These are phyloP conservation scores for Volucella zonaria DNA, from an alignment of 2,888 invertebrate species.

Conservation along the genomic window DNA sequence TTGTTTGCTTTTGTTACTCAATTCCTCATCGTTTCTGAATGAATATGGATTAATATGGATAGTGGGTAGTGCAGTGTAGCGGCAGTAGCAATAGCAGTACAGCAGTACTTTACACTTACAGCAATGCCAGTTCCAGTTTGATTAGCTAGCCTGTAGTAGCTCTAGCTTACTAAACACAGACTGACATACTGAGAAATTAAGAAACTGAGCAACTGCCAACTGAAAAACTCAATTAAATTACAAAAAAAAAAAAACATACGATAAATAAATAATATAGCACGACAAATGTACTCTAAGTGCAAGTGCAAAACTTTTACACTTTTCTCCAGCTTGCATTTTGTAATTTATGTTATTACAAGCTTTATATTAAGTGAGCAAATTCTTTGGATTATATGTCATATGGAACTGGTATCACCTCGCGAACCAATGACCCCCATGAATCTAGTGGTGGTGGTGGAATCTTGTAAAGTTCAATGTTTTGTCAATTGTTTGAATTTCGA, in stretches of 20 bases:
- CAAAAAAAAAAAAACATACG: conserved; percentile 1
- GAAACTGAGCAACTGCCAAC: background rate
- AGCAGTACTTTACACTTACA: too few relatives aligned
- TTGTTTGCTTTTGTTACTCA: conserved; percentile 63
- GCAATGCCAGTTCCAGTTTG: background rate
- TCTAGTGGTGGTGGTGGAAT: background rate
- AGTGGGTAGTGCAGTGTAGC: too few relatives aligned
- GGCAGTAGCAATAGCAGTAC: too few relatives aligned
- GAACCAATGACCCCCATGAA: background rate
- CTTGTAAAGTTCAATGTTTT: conserved; percentile 29
- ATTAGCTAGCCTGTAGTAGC: conserved; percentile 31
- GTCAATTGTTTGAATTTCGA: conserved; percentile 22
- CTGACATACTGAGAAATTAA: too few relatives aligned
- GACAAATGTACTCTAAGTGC: conserved; percentile 10
- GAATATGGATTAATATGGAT: conserved; percentile 16
- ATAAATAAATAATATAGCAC: background rate
- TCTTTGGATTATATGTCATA: background rate
- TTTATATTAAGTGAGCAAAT: background rate
- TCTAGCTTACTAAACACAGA: background rate
- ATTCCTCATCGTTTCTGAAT: conserved; percentile 52
- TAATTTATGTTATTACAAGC: conserved; percentile 22
- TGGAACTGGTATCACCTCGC: background rate
- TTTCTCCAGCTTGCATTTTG: background rate
- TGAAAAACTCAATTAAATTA: conserved; percentile 50
- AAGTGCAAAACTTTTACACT: conserved; percentile 35